Percentiles rank a stretch among this genome's conserved stretches.
Evolutionary conservation across 2,888 invertebrate genomes (phyloP).

Genomic region (Apamea anceps): DNA sequence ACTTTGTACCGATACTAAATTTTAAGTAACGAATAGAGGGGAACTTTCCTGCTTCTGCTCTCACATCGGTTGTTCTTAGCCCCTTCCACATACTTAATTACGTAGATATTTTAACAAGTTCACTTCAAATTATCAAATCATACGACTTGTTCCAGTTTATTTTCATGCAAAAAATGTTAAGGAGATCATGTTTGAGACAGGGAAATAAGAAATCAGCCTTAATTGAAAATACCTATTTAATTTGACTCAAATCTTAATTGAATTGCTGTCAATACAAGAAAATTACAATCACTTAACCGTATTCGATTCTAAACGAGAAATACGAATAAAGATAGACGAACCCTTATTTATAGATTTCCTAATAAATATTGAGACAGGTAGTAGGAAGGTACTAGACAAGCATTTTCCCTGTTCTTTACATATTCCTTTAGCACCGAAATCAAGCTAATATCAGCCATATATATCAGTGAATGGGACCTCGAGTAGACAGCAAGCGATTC

Average conservation of each 20-base stretch:
- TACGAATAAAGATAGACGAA: not conserved
- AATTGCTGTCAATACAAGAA: slow-evolving; percentile 1
- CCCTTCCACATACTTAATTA: not conserved
- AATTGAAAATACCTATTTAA: not conserved
- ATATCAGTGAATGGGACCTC: slow-evolving; percentile 39
- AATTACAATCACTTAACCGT: not conserved
- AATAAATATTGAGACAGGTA: slow-evolving; percentile 13
- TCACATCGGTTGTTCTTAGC: slow-evolving; percentile 15
- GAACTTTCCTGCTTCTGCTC: slow-evolving; percentile 12
- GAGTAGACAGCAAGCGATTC: slow-evolving; percentile 54
- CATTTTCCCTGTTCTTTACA: slow-evolving; percentile 19
- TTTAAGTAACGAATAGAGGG: slow-evolving; percentile 10
- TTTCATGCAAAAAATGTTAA: not conserved
- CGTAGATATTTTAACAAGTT: slow-evolving; percentile 3
- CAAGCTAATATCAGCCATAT: slow-evolving; percentile 28
- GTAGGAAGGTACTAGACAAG: not conserved
- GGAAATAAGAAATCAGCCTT: not conserved
- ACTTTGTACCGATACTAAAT: slow-evolving; percentile 19
- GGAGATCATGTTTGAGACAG: not conserved
- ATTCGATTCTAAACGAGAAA: not conserved
- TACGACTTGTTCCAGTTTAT: not conserved
- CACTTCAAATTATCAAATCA: not conserved
- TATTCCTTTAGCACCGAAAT: slow-evolving; percentile 19
- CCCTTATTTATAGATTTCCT: not conserved
- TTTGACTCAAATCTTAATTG: not conserved